Conservation (phyloP, 2,888 invertebrate species). For the Ophioninae sp. region DNA sequence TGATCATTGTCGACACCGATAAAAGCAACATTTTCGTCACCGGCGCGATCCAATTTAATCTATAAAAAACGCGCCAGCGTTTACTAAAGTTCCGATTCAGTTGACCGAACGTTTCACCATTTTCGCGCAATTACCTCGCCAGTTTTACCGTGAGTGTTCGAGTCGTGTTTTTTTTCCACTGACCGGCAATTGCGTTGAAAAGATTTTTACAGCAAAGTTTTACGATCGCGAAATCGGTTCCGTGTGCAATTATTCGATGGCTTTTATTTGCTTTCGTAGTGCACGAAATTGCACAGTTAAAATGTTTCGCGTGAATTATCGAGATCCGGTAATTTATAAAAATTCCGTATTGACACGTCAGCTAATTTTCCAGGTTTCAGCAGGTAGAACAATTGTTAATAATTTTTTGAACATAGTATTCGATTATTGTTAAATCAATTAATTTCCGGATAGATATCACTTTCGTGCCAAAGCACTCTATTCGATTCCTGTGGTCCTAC, state of each 20-base stretch:
- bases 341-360: no score
- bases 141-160: background rate
- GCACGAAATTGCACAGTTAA: slow-evolving; percentile 1
- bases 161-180: background rate
- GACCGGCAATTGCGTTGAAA: background rate
- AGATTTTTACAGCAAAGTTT: slow-evolving; percentile 1
- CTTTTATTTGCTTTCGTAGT: background rate
- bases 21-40: no score
- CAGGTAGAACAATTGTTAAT: no score
- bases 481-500: no score
- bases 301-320: background rate
- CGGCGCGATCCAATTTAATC: no score
- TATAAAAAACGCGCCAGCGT: no score
- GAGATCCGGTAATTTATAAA: background rate
- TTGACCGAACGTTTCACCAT: background rate
- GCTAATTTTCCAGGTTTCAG: no score
- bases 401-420: no score
- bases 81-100: background rate
- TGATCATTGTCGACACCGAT: no score
- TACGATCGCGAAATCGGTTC: background rate
- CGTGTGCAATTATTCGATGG: background rate
- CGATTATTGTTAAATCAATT: no score
- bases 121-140: slow-evolving; percentile 6
- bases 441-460: no score
- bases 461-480: no score